phyloP scores from a whole-genome alignment of 2,888 invertebrate species.

The Neelides folsomi region DNA sequence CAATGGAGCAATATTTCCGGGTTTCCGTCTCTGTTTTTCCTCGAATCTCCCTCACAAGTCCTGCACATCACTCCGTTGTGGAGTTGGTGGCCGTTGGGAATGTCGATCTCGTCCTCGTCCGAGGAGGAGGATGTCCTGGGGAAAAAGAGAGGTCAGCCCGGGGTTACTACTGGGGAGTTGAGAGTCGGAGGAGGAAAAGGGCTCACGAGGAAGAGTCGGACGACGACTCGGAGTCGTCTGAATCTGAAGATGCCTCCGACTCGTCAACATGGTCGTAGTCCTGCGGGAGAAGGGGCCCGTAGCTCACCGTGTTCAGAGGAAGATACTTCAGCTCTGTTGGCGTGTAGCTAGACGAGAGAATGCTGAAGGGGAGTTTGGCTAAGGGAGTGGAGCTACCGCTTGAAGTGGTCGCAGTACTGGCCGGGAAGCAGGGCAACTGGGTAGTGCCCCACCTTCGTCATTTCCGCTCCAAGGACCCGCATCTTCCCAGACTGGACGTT shows the following conservation, averaged over 20 bases:
- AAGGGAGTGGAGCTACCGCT: conserved; percentile 41
- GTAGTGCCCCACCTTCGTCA: conserved; percentile 54
- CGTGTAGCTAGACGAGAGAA: conserved; percentile 47
- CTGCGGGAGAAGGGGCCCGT: conserved; percentile 46
- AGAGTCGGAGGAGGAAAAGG: conserved; percentile 2
- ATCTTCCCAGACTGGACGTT: conserved; percentile 50
- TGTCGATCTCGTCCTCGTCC: conserved; percentile 1
- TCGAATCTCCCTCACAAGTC: conserved; percentile 40
- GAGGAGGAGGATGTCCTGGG: not conserved
- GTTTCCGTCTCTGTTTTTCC: conserved; percentile 41
- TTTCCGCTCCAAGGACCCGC: conserved; percentile 39
- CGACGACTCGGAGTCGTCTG: conserved; percentile 45
- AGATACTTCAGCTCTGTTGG: conserved; percentile 76
- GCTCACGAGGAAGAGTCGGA: conserved; percentile 38
- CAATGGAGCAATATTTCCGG: conserved; percentile 48
- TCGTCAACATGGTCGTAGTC: conserved; percentile 35
- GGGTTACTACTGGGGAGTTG: not conserved
- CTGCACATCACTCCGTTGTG: conserved; percentile 36
- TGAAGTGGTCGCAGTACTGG: conserved; percentile 83
- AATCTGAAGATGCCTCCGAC: conserved; percentile 40
- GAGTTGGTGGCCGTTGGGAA: not conserved
- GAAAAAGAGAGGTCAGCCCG: not conserved
- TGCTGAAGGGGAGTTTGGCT: conserved; percentile 7
- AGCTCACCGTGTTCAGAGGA: conserved; percentile 79
- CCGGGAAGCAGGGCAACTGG: conserved; percentile 89